Evolutionary conservation across 2,888 invertebrate genomes (phyloP), one percentile per base, ranked within the genome.

Genomic region (Aquatica leii): DNA sequence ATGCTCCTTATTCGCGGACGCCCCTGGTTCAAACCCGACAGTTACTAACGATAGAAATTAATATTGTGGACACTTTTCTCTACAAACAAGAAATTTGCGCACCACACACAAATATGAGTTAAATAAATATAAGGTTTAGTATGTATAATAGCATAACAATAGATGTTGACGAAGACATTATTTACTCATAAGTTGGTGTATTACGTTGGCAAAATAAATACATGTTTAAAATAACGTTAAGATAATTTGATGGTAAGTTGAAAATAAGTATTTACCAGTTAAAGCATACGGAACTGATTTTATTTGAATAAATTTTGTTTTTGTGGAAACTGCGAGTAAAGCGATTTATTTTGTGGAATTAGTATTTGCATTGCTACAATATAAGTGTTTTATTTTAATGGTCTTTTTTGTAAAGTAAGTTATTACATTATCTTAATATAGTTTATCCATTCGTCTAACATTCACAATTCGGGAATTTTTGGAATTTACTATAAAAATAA

Each of bases 31-130:
- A 70, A 71, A 68, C 73, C 65, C 73, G 77, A 77, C 76, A 76
- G 73, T 74, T 74, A 77, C 77, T 76, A 77, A 78, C 72, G 74
- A 76, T 74, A 68, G 70, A 74, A 77, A 78, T 68, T 68, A 68
- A 68, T 68, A 63, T 63, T 46, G 53, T 57, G 46, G 62, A 65
- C 54, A 49, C 59, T 55, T 65, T 62, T 62, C 56, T 56, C 55
- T 57, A 34, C 53, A 60, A 57, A 65, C 53, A 61, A 64, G 53
- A 43, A 57, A 57, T 57, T 46, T 52, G 20, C 49, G 60, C 59
- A 60, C 50, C 52, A 52, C 48, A 24, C 24, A 24, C 24, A 24
- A 24, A 24, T 24, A 14, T 4, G 5, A 35, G 24, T 37, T 54
- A 17, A 37, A 24, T n/a, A 48, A 40, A 11, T 12, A 54, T n/a